Percentiles rank a stretch among this genome's conserved stretches.
These are phyloP conservation scores for Pherbina coryleti DNA, from an alignment of 2,888 invertebrate species.

Conservation along the genomic window DNA sequence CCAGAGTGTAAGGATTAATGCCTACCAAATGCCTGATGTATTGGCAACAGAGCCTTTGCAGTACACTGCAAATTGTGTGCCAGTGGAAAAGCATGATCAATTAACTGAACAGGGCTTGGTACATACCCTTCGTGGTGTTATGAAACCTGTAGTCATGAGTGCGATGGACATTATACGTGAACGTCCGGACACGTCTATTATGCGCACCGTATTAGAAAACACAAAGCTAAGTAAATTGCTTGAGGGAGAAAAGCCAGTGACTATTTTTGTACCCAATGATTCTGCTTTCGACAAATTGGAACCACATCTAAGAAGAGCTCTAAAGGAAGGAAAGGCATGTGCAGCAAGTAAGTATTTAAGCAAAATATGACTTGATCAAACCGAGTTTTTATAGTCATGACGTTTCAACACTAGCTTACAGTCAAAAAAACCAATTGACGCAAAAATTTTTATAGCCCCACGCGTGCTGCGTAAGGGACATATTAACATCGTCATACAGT, in stretches of 20 bases:
- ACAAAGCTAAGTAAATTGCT: conserved; percentile 73
- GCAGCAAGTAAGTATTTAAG: conserved; percentile 72
- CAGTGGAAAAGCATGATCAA: conserved; percentile 74
- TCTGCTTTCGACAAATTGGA: conserved; percentile 76
- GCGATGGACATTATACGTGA: conserved; percentile 74
- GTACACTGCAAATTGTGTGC: conserved; percentile 78
- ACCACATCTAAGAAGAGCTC: conserved; percentile 70
- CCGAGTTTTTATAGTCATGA: not conserved
- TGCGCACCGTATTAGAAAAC: conserved; percentile 72
- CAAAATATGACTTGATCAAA: not conserved
- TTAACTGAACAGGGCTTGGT: conserved; percentile 77
- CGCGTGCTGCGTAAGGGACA: too few species aligned
- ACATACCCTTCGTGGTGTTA: conserved; percentile 75
- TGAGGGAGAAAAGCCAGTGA: conserved; percentile 72
- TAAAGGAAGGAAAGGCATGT: conserved; percentile 74
- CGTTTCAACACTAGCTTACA: not conserved
- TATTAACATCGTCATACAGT: too few species aligned
- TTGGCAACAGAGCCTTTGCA: conserved; percentile 60
- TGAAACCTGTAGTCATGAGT: conserved; percentile 72
- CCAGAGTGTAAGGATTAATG: conserved; percentile 67
- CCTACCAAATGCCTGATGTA: conserved; percentile 60
- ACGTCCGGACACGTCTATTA: conserved; percentile 74
- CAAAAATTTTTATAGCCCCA: too few species aligned
- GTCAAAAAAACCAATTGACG: not conserved
- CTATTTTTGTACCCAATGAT: conserved; percentile 78